These are phyloP conservation scores for Monoplex corrugatus DNA, from an alignment of 2,888 invertebrate genomes.

Conservation along the genomic window DNA sequence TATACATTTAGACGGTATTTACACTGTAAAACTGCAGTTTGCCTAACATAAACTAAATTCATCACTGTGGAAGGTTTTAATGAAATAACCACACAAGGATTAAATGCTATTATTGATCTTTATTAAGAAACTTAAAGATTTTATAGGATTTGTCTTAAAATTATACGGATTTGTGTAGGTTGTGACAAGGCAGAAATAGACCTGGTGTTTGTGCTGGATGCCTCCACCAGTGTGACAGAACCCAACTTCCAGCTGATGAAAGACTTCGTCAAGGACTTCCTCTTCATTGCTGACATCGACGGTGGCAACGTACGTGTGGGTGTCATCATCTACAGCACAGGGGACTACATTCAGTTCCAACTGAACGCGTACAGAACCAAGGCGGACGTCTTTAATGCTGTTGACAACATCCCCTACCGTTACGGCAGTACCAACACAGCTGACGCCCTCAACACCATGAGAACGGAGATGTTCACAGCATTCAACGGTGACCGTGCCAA, in stretches of 20 bases:
- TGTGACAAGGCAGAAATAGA: conserved; percentile 62
- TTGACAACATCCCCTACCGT: conserved; percentile 66
- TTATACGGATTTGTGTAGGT: no score
- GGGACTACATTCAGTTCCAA: conserved; percentile 70
- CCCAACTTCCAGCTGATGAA: conserved; percentile 69
- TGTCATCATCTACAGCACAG: conserved; percentile 66
- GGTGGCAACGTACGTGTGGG: conserved; percentile 60
- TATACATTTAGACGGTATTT: no score
- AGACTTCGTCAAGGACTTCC: conserved; percentile 66
- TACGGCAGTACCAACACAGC: conserved; percentile 72
- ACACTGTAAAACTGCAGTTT: no score
- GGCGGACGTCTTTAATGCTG: conserved; percentile 64
- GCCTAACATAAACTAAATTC: no score
- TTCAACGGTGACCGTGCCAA: conserved; percentile 70
- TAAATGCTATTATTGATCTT: no score
- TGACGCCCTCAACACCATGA: conserved; percentile 64
- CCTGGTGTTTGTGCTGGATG: conserved; percentile 71
- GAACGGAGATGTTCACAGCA: conserved; percentile 60
- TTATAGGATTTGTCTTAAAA: no score
- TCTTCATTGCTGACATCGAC: conserved; percentile 62
- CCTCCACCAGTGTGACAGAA: conserved; percentile 71
- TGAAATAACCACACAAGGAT: no score
- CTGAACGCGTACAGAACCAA: conserved; percentile 66
- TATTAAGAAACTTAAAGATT: no score
- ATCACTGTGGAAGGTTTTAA: no score